Conservation (phyloP, 2,113 vertebrate species). For the Rhinogobius similis region DNA sequence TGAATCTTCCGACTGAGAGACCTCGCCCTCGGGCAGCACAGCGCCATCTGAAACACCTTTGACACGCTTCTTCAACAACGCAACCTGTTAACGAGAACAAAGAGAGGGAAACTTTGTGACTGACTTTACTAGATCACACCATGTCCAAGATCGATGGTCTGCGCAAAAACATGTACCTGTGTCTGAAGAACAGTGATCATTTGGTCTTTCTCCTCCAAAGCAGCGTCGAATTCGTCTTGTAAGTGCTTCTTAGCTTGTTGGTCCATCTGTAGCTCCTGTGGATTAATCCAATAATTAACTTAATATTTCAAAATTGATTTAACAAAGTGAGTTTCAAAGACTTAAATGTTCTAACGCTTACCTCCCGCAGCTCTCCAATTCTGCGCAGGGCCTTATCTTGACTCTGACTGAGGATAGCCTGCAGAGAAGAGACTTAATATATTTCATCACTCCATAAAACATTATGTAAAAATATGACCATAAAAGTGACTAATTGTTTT, state of each 20-base stretch:
- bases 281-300: constrained; percentile 7
- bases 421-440: constrained; percentile 25
- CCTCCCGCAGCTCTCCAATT: constrained; percentile 94
- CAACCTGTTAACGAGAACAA: constrained; percentile 78
- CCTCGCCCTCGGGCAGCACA: constrained; percentile 62
- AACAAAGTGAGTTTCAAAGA: background rate
- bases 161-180: constrained; percentile 77
- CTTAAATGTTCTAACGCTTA: constrained; percentile 42
- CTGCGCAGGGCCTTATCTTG: constrained; percentile 95
- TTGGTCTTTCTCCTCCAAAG: constrained; percentile 95
- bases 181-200: constrained; percentile 95
- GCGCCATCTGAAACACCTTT: constrained; percentile 69
- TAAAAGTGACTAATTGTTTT: background rate
- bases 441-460: constrained; percentile 1
- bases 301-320: background rate
- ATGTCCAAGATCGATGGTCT: background rate
- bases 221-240: constrained; percentile 96
- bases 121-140: background rate
- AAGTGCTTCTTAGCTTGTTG: constrained; percentile 97
- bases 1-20: constrained; percentile 45
- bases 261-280: constrained; percentile 96
- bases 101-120: constrained; percentile 7
- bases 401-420: constrained; percentile 94
- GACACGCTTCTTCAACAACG: constrained; percentile 85
- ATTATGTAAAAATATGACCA: background rate